Conservation (phyloP, 2,113 vertebrate species). For the Diadophis punctatus region DNA sequence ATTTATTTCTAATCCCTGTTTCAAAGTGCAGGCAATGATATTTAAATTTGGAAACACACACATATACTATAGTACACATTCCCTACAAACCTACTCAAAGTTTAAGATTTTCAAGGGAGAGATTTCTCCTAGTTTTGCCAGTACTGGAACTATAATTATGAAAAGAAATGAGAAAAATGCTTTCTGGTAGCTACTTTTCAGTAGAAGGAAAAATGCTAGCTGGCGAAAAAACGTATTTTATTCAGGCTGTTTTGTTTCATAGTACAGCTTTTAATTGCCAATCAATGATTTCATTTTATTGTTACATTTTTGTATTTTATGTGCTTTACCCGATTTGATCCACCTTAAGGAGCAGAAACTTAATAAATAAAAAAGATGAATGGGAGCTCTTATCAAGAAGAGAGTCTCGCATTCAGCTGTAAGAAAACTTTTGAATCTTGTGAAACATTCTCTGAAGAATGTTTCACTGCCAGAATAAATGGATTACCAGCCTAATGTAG, state of each 20-base stretch:
- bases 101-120: not conserved
- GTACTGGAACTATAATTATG: not conserved
- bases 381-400: not conserved
- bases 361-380: not conserved
- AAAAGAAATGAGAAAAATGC: not conserved
- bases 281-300: not conserved
- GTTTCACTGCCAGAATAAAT: not conserved
- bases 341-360: not conserved
- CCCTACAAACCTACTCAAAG: not conserved
- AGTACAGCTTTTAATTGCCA: not conserved
- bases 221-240: not conserved
- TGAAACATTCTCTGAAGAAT: not conserved
- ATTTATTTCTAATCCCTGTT: not conserved
- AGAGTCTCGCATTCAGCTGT: not conserved
- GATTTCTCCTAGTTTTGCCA: not conserved
- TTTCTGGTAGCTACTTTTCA: not conserved
- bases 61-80: not conserved
- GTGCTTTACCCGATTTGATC: not conserved
- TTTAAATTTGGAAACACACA: not conserved
- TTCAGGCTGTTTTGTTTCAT: not conserved
- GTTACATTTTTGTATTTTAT: not conserved
- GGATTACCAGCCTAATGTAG: not conserved
- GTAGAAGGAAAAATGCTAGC: not conserved
- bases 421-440: not conserved
- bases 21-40: not conserved